phyloP scores from a whole-genome alignment of 2,113 vertebrate species.

The Corydoras maculifer region DNA sequence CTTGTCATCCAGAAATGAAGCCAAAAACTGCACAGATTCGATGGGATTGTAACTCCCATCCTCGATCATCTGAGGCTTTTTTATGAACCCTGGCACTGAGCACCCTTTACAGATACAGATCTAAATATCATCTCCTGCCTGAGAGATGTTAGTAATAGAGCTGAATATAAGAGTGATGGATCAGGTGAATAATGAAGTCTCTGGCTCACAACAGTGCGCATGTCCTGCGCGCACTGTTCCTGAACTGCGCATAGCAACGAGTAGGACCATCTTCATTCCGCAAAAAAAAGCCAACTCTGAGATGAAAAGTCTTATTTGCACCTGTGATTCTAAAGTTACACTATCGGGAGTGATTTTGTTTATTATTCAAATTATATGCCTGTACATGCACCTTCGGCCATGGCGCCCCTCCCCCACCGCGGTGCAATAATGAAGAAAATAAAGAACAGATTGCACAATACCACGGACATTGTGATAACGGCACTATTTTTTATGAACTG shows the following conservation, averaged over 20 bases:
- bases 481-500: conserved; percentile 51
- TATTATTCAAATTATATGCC: conserved; percentile 41
- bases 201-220: conserved; percentile 7
- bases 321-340: conserved; percentile 45
- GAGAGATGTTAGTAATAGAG: conserved; percentile 41
- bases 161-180: conserved; percentile 39
- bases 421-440: conserved; percentile 38
- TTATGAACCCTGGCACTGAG: conserved; percentile 39
- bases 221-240: not conserved
- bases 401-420: conserved; percentile 4
- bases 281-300: conserved; percentile 29
- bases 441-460: conserved; percentile 44
- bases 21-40: conserved; percentile 53
- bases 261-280: conserved; percentile 35
- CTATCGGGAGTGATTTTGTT: conserved; percentile 44
- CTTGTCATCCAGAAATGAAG: conserved; percentile 61
- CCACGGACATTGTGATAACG: conserved; percentile 46
- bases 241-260: conserved; percentile 28
- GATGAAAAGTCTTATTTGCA: conserved; percentile 42
- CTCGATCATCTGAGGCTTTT: conserved; percentile 49
- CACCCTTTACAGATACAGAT: conserved; percentile 34
- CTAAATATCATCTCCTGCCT: conserved; percentile 31
- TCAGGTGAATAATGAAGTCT: conserved; percentile 3
- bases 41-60: conserved; percentile 54
- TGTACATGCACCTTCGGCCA: conserved; percentile 48